Conservation (phyloP, 2,113 vertebrate genomes). For the Tamias sibiricus region DNA sequence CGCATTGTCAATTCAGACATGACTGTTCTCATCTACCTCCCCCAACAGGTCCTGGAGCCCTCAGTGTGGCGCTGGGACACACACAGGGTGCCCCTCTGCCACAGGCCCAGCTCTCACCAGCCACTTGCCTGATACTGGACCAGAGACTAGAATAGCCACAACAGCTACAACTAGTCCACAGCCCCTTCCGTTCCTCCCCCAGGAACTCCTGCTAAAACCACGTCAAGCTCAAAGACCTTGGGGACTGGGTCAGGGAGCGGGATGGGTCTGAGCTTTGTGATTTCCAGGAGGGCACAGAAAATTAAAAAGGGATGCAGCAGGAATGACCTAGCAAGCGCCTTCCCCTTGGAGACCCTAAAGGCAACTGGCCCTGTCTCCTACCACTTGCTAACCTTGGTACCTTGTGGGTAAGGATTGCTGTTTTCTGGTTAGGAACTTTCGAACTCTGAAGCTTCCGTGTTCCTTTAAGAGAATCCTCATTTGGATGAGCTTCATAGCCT, state of each 20-base stretch:
- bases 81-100: too few species aligned
- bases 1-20: not conserved
- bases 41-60: not conserved
- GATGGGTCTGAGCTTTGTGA: not conserved
- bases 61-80: not conserved
- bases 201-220: not conserved
- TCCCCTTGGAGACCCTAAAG: not conserved
- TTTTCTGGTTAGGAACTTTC: not conserved
- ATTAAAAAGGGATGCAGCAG: not conserved
- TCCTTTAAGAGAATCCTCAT: constrained; percentile 32
- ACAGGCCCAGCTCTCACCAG: not conserved
- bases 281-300: not conserved
- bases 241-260: not conserved
- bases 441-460: not conserved
- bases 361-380: not conserved
- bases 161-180: not conserved
- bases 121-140: not conserved
- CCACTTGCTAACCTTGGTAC: not conserved
- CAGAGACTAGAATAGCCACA: constrained; percentile 54
- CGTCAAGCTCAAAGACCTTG: not conserved
- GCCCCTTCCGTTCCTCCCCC: not conserved
- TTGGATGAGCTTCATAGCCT: not conserved
- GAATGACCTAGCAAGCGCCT: not conserved
- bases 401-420: too few species aligned
- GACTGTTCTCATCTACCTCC: not conserved